phyloP scores from a whole-genome alignment of 2,113 vertebrate species.

The Solea senegalensis region DNA sequence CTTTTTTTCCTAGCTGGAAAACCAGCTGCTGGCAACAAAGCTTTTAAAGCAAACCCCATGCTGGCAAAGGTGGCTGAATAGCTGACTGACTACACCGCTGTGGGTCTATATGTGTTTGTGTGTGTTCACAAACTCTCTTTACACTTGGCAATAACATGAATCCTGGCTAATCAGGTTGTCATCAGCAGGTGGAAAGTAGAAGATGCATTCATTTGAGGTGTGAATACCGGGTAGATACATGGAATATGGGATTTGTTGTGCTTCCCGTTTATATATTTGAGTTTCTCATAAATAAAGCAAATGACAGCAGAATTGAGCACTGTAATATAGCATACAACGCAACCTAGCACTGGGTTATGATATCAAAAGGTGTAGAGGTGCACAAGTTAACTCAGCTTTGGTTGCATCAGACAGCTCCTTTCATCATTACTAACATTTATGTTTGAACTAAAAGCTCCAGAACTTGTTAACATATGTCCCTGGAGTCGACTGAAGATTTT shows the following conservation, averaged over 20 bases:
- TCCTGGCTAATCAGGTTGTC: neutral
- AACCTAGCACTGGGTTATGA: too few species aligned
- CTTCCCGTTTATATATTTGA: too few species aligned
- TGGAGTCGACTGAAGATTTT: too few species aligned
- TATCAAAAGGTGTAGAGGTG: too few species aligned
- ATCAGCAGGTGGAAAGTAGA: constrained; percentile 2
- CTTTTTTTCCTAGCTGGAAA: constrained; percentile 59
- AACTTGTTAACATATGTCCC: too few species aligned
- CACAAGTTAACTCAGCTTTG: too few species aligned
- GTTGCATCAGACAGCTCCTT: too few species aligned
- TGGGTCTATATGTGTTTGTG: constrained; percentile 2
- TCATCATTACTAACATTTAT: too few species aligned
- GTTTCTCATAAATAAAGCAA: too few species aligned
- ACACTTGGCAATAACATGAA: constrained; percentile 11
- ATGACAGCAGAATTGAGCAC: too few species aligned
- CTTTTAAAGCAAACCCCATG: constrained; percentile 66
- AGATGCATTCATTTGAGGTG: constrained; percentile 16
- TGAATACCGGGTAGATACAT: constrained; percentile 6
- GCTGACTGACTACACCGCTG: constrained; percentile 8
- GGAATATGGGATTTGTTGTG: neutral
- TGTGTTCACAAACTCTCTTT: constrained; percentile 9
- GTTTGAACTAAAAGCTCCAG: too few species aligned
- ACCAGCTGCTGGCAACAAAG: constrained; percentile 66
- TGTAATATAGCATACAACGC: too few species aligned
- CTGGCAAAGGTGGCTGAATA: constrained; percentile 43